Percentiles rank a stretch among this genome's conserved stretches.
Conservation (phyloP, 2,888 invertebrate species). For the Amaurobius ferox region DNA sequence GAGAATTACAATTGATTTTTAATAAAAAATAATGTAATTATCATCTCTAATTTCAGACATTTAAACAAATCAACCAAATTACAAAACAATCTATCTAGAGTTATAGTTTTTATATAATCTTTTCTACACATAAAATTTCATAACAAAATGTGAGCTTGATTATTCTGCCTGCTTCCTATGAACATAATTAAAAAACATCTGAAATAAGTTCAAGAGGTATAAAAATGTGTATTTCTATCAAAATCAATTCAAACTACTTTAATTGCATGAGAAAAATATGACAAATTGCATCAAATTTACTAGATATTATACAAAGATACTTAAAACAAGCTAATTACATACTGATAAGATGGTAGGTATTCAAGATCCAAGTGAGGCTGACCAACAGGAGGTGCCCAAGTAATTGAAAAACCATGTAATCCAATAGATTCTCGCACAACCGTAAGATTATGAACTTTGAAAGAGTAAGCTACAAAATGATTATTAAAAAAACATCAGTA, state of each 20-base stretch:
- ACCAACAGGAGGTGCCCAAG: slow-evolving; percentile 80
- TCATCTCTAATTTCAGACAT: too few species aligned
- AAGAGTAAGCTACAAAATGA: slow-evolving; percentile 38
- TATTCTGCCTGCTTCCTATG: too few species aligned
- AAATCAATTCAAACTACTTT: too few species aligned
- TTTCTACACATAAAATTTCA: too few species aligned
- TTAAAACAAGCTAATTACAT: slow-evolving; percentile 9
- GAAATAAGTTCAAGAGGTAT: neutral
- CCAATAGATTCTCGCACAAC: slow-evolving; percentile 83
- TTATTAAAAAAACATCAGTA: too few species aligned
- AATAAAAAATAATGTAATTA: too few species aligned
- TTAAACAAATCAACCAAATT: too few species aligned
- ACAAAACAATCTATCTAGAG: too few species aligned
- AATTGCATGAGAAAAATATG: too few species aligned
- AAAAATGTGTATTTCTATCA: neutral
- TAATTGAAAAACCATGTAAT: slow-evolving; percentile 82
- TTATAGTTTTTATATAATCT: too few species aligned
- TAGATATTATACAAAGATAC: neutral
- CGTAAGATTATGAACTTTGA: slow-evolving; percentile 80
- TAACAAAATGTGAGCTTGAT: too few species aligned
- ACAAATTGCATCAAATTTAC: neutral
- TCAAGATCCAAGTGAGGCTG: slow-evolving; percentile 79
- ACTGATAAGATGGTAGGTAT: slow-evolving; percentile 82
- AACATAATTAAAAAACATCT: neutral
- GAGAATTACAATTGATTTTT: too few species aligned